phyloP scores from a whole-genome alignment of 2,888 invertebrate species.

The Phortica okadai region DNA sequence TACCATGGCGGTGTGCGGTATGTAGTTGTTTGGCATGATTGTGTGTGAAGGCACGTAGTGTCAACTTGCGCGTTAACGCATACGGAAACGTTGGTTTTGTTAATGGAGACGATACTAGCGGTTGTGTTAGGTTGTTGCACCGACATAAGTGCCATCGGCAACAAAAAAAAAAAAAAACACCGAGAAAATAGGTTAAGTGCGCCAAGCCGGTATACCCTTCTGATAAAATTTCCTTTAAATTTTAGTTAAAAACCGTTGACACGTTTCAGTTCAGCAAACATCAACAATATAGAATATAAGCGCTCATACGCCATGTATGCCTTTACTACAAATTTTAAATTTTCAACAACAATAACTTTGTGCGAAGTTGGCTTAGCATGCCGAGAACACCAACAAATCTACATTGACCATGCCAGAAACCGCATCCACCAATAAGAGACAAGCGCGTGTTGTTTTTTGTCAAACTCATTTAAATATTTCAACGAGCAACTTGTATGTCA shows the following conservation, averaged over 20 bases:
- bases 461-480: constrained; percentile 37
- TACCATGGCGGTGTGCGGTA: no score
- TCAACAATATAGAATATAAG: no score
- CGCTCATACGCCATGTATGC: no score
- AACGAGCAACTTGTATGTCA: constrained; percentile 16
- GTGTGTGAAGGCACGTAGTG: constrained; percentile 2
- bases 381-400: neutral
- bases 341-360: no score
- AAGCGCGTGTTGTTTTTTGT: constrained; percentile 7
- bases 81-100: neutral
- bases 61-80: neutral
- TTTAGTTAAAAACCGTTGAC: no score
- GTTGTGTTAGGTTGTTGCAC: neutral
- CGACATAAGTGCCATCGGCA: no score
- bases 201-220: no score
- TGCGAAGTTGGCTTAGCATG: no score
- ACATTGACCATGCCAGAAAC: neutral
- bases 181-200: neutral
- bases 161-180: neutral
- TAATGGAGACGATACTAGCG: neutral
- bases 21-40: constrained; percentile 30
- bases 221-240: no score
- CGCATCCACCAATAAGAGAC: neutral
- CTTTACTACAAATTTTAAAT: no score
- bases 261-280: no score